Conservation (phyloP, 2,888 invertebrate species). For the Caenorhabditis sulstoni region DNA sequence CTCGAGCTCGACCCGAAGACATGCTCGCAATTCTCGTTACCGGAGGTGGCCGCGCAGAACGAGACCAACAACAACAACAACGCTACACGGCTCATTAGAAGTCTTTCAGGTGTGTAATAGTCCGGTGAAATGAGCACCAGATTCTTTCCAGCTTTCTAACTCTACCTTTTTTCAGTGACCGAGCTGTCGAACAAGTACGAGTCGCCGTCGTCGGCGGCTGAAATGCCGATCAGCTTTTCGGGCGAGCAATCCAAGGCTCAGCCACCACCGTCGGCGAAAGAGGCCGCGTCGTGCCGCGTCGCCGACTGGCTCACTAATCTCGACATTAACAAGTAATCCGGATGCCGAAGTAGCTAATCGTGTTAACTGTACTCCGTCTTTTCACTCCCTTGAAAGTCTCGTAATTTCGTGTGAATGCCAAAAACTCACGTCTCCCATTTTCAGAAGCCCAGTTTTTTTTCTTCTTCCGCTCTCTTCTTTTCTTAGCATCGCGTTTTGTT, state of each 20-base stretch:
- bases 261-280: slow-evolving; percentile 42
- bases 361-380: neutral
- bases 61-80: slow-evolving; percentile 10
- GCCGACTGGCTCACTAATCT: slow-evolving; percentile 60
- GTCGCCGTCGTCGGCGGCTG: slow-evolving; percentile 14
- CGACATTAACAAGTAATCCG: slow-evolving; percentile 53
- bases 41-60: slow-evolving; percentile 55
- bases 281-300: slow-evolving; percentile 53
- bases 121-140: no score
- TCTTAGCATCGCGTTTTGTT: slow-evolving; percentile 3
- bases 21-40: slow-evolving; percentile 62
- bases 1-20: slow-evolving; percentile 59
- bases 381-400: neutral
- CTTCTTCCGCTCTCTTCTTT: neutral
- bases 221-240: slow-evolving; percentile 17
- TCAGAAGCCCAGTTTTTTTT: neutral
- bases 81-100: slow-evolving; percentile 47
- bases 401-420: slow-evolving; percentile 17
- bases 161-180: slow-evolving; percentile 49
- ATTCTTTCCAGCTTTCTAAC: neutral
- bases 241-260: slow-evolving; percentile 18
- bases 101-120: slow-evolving; percentile 55
- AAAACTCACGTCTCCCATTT: slow-evolving; percentile 7
- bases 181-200: slow-evolving; percentile 45
- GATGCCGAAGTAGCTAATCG: neutral